These are phyloP conservation scores for Lamprotornis superbus DNA, from an alignment of 2,113 vertebrate species.

Conservation along the genomic window DNA sequence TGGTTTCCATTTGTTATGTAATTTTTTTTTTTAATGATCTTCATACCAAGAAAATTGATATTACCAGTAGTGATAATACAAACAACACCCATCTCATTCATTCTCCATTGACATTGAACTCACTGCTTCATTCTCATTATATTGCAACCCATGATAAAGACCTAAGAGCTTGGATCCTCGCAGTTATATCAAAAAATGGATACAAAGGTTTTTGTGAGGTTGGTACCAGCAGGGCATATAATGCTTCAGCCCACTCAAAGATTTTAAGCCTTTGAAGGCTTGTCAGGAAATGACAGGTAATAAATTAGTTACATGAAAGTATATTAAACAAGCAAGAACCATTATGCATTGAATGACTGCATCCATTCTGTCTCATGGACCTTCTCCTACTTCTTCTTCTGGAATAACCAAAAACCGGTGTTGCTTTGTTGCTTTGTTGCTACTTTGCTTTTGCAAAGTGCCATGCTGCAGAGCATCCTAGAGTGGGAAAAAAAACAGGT, in stretches of 20 bases:
- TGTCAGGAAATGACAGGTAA: conserved; percentile 1
- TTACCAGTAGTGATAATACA: not conserved
- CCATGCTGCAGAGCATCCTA: not conserved
- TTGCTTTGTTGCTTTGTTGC: not conserved
- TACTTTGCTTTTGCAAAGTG: not conserved
- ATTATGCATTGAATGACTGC: not conserved
- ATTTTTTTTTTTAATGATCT: not conserved
- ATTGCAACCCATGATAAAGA: not conserved
- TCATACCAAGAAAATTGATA: not conserved
- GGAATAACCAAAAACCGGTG: not conserved
- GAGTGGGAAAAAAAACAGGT: fast-evolving
- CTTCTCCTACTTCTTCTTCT: not conserved
- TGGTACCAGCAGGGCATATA: not conserved
- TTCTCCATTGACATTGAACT: not conserved
- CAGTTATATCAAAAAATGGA: not conserved
- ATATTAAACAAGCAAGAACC: not conserved
- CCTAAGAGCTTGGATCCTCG: not conserved
- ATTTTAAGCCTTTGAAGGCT: not conserved
- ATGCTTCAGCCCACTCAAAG: not conserved
- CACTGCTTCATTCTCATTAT: not conserved
- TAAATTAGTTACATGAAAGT: not conserved
- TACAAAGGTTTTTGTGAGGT: not conserved
- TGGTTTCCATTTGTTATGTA: not conserved
- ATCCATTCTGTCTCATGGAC: not conserved
- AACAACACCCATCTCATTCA: not conserved